Conservation (phyloP, 2,797 vertebrate genomes). For the Rousettus madagascariensis region DNA sequence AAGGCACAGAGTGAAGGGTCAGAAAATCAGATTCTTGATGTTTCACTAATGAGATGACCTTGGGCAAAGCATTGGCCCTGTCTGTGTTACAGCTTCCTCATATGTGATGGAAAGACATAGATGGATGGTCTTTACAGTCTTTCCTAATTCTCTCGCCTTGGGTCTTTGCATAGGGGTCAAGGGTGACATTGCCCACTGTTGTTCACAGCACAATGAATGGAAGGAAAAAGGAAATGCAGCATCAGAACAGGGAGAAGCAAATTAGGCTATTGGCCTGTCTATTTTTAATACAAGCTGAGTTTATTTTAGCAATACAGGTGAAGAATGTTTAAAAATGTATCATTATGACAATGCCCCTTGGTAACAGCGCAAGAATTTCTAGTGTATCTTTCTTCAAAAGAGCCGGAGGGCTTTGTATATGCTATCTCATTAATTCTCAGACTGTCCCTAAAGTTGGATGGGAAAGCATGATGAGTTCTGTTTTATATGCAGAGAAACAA, state of each 20-base stretch:
- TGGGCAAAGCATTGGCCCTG: neutral
- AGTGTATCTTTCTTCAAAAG: slow-evolving; percentile 64
- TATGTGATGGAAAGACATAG: neutral
- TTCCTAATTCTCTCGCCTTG: neutral
- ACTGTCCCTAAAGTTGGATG: slow-evolving; percentile 35
- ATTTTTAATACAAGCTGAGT: slow-evolving; percentile 57
- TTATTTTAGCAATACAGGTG: slow-evolving; percentile 61
- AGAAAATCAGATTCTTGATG: neutral
- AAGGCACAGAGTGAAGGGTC: neutral
- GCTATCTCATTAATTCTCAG: slow-evolving; percentile 72
- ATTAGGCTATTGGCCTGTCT: slow-evolving; percentile 10
- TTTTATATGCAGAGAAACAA: slow-evolving; percentile 60
- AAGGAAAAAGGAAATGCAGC: neutral
- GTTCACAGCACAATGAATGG: neutral
- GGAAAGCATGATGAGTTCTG: slow-evolving; percentile 52
- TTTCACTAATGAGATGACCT: neutral
- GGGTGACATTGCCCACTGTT: neutral
- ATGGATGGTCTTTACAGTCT: neutral
- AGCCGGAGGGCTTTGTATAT: slow-evolving; percentile 61
- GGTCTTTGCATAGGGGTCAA: neutral
- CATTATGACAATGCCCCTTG: slow-evolving; percentile 55
- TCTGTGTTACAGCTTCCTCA: neutral
- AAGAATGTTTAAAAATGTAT: slow-evolving; percentile 48
- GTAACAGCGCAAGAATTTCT: slow-evolving; percentile 57
- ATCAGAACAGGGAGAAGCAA: neutral